A percentile compares a stretch with the other conserved stretches of the same genome.
These are phyloP conservation scores for Ochropleura leucogaster DNA, from an alignment of 2,888 invertebrate genomes.

Conservation along the genomic window DNA sequence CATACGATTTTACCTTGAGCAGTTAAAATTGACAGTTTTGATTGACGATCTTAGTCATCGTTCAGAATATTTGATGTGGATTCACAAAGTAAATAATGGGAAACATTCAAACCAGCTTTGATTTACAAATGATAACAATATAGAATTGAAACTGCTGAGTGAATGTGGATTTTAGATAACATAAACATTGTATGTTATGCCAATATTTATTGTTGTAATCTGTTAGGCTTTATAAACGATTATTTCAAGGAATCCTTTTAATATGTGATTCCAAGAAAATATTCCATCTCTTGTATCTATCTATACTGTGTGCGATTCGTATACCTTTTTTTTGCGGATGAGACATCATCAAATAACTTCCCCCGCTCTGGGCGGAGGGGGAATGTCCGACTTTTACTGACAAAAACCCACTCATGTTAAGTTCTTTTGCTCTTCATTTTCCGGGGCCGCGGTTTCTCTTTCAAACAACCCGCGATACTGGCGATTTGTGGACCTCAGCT, in stretches of 20 bases:
- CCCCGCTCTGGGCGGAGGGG: too few relatives aligned
- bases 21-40: conserved; percentile 38
- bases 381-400: too few relatives aligned
- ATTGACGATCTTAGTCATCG: conserved; percentile 59
- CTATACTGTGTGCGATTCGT: not conserved
- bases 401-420: too few relatives aligned
- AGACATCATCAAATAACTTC: too few relatives aligned
- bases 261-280: conserved; percentile 1
- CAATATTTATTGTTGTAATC: conserved; percentile 45
- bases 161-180: conserved; percentile 36
- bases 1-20: conserved; percentile 21
- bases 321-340: too few relatives aligned
- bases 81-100: conserved; percentile 54
- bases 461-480: too few relatives aligned
- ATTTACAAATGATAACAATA: conserved; percentile 51
- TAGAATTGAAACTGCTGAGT: conserved; percentile 41
- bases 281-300: not conserved
- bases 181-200: conserved; percentile 36
- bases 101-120: conserved; percentile 39
- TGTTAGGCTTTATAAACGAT: conserved; percentile 17
- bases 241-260: conserved; percentile 24
- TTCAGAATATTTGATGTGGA: conserved; percentile 31
- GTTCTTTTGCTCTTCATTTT: too few relatives aligned
- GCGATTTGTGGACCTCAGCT: too few relatives aligned
- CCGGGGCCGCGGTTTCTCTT: too few relatives aligned